Conservation (phyloP, 2,888 invertebrate genomes). For the Colostygia pectinataria region DNA sequence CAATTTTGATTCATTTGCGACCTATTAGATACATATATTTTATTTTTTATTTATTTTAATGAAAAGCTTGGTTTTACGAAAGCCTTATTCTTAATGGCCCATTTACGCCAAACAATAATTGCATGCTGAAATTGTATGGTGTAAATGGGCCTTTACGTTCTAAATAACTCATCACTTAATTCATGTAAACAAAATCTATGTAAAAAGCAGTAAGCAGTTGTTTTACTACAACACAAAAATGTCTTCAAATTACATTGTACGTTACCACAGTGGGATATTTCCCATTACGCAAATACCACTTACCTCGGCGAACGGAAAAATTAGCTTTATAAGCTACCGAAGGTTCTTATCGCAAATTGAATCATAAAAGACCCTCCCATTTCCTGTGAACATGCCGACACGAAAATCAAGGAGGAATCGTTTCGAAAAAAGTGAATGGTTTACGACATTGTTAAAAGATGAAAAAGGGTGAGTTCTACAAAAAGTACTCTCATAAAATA, state of each 20-base stretch:
- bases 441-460: neutral
- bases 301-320: slow-evolving; percentile 28
- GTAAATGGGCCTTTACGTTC: too few relatives aligned
- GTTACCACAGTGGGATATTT: slow-evolving; percentile 2
- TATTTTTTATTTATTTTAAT: too few relatives aligned
- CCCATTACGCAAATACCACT: slow-evolving; percentile 22
- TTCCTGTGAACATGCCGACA: slow-evolving; percentile 15
- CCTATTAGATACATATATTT: too few relatives aligned
- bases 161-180: too few relatives aligned
- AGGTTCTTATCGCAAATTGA: slow-evolving; percentile 39
- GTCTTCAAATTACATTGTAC: neutral
- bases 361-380: slow-evolving; percentile 33
- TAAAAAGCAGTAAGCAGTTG: neutral
- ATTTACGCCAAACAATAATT: too few relatives aligned
- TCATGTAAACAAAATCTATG: neutral
- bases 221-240: neutral
- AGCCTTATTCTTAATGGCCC: too few relatives aligned
- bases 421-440: slow-evolving; percentile 5
- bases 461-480: neutral
- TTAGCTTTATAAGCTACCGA: slow-evolving; percentile 23
- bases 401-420: slow-evolving; percentile 21
- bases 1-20: too few relatives aligned
- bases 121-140: too few relatives aligned
- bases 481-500: neutral
- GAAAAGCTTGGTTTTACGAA: too few relatives aligned